Base-by-base conservation (phyloP, 2,797 vertebrate species). In the Centroberyx gerrardi region DNA sequence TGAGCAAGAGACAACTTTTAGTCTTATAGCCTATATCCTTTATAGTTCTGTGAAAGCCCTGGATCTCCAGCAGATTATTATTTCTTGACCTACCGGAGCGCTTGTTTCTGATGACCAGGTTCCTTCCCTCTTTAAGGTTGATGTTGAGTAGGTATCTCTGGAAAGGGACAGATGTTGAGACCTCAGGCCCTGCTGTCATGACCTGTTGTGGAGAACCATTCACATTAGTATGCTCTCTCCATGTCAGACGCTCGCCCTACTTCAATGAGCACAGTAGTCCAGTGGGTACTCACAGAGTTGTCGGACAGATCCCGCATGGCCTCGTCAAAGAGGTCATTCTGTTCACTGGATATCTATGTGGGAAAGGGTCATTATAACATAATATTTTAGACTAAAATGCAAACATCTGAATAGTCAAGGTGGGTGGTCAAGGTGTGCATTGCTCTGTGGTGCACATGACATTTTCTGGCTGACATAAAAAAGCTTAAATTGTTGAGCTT, bases 131-230 rank as follows among this genome's bases (percentile, higher is more conserved):
- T 87, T 95, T 98, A 36, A 99, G 88, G 83, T 95, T 96, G 78
- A 99, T 96, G 80, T 89, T 97, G 68, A 99, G 90, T 49, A 99
- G 95, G 88, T 98, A 98, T 12, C 95, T 92, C 85, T 95, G 96
- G 46, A 92, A 83, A 4, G 91, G 78, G 38, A 72, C 68, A 18
- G 90, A 89, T 59, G 76, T 76, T 64, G 91, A 62, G 15, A 77
- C 68, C 2, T 96, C 95, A 0, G 54, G 74, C 1, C 87, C 94
- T 68, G 92, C 82, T 61, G 90, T 69, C 1, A 58, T 5, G 17
- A 9, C 40, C 85, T 94, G 85, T 73, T 48, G 65, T 31, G 13
- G 17, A 85, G 59, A 85, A 62, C 22, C 48, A 58, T 18, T 28
- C 17, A 73, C 28, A 77, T 66, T 55, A 46, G 70, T 48, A 73